phyloP scores from a whole-genome alignment of 2,888 invertebrate genomes.

The Platycheirus albimanus region DNA sequence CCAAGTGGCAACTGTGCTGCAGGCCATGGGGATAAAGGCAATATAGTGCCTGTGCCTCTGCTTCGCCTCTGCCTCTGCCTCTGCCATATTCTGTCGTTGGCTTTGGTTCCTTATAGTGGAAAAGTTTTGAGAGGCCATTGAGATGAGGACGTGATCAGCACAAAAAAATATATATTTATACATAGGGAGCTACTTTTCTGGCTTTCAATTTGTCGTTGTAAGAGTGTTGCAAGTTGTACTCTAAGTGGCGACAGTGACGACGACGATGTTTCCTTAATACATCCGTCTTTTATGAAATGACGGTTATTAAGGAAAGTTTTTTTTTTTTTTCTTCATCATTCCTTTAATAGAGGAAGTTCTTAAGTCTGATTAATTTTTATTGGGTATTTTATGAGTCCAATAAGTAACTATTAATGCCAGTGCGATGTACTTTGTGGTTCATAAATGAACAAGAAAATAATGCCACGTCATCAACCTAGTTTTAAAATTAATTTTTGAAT shows the following conservation, averaged over 20 bases:
- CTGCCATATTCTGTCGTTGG: conserved; percentile 34
- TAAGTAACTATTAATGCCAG: conserved; percentile 21
- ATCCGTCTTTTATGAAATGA: conserved; percentile 24
- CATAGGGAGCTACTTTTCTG: conserved; percentile 25
- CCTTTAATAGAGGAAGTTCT: conserved; percentile 33
- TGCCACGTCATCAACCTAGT: no score
- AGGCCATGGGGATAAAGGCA: conserved; percentile 13
- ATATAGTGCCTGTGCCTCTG: conserved; percentile 31
- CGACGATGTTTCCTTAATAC: conserved; percentile 30
- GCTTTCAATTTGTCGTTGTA: conserved; percentile 63
- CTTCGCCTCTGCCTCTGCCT: conserved; percentile 13
- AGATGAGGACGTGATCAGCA: conserved; percentile 66
- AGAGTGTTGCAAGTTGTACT: conserved; percentile 39
- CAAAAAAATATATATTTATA: conserved; percentile 24
- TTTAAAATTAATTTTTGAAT: no score
- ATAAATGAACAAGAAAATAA: no score
- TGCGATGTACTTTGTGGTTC: conserved; percentile 5
- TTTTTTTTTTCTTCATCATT: neutral
- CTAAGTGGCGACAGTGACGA: conserved; percentile 29
- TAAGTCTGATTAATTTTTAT: conserved; percentile 57
- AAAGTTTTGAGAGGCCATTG: conserved; percentile 70
- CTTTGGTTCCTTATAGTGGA: conserved; percentile 39
- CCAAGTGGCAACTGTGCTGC: conserved; percentile 35
- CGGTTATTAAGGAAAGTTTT: conserved; percentile 45
- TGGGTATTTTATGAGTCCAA: conserved; percentile 24